Conservation (phyloP, 37 sponge, comb jelly and placozoan species). For the Amphimedon queenslandica region DNA sequence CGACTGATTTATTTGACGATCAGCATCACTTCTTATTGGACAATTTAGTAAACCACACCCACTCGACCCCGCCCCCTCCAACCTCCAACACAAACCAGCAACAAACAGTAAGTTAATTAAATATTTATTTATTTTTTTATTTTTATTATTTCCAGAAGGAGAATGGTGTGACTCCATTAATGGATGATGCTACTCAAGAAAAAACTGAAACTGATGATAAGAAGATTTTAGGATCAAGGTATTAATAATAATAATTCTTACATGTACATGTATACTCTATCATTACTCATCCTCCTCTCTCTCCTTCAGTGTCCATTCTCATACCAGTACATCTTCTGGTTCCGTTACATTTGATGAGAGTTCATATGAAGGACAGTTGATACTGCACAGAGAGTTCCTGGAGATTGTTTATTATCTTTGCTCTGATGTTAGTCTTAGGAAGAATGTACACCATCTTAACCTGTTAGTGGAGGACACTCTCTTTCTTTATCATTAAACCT, state of each 20-base stretch:
- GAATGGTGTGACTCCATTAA: no score
- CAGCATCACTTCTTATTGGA: background rate
- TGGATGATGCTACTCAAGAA: no score
- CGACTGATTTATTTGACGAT: constrained; percentile 2
- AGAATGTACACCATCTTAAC: constrained; percentile 44
- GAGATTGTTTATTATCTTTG: constrained; percentile 46
- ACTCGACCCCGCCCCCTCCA: no score
- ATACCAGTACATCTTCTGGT: background rate
- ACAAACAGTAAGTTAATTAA: no score
- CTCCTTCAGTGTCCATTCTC: background rate
- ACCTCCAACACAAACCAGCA: no score
- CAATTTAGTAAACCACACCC: no score
- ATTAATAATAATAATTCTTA: no score
- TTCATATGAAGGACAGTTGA: background rate
- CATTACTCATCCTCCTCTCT: background rate
- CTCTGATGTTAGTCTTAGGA: constrained; percentile 56
- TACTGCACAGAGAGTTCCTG: constrained; percentile 42
- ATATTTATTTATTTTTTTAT: no score
- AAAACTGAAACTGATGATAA: no score
- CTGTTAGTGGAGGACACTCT: constrained; percentile 11
- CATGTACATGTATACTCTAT: background rate
- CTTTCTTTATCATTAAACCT: background rate
- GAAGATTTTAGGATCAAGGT: no score
- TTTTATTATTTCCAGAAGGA: no score
- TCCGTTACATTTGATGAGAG: background rate